Evolutionary conservation across 2,113 vertebrate species (phyloP).

Genomic region (Neotoma lepida): DNA sequence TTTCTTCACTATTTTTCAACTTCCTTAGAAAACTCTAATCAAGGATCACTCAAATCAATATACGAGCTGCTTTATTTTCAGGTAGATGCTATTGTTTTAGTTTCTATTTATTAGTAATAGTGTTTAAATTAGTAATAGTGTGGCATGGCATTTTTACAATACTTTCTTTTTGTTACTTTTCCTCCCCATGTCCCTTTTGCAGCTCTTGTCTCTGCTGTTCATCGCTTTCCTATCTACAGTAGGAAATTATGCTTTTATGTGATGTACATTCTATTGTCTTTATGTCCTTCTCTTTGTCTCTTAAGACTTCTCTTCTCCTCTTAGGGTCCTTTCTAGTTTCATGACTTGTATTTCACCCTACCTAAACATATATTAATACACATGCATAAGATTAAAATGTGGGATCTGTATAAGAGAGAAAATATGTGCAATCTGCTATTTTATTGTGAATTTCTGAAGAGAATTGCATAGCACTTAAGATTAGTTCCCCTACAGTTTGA

Average conservation of each 20-base stretch:
- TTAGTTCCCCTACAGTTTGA: not conserved
- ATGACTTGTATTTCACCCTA: not conserved
- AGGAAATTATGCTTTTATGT: not conserved
- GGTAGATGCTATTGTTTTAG: not conserved
- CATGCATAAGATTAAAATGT: not conserved
- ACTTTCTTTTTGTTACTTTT: not conserved
- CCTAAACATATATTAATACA: no score
- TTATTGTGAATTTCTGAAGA: not conserved
- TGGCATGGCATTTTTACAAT: not conserved
- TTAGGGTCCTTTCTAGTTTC: not conserved
- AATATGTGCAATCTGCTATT: not conserved
- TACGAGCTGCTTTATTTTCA: not conserved
- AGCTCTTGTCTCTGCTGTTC: no score
- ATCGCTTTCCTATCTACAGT: not conserved
- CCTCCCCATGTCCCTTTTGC: rapidly evolving
- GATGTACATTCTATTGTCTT: not conserved
- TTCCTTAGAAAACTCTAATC: not conserved
- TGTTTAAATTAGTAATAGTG: not conserved
- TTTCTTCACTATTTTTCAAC: not conserved
- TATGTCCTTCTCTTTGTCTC: not conserved
- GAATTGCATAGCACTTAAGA: not conserved
- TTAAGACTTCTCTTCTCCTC: no score
- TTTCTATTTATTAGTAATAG: not conserved
- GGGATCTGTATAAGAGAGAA: not conserved
- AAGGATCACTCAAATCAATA: not conserved